phyloP scores from a whole-genome alignment of 2,888 invertebrate genomes.

The Nudaria mundana region DNA sequence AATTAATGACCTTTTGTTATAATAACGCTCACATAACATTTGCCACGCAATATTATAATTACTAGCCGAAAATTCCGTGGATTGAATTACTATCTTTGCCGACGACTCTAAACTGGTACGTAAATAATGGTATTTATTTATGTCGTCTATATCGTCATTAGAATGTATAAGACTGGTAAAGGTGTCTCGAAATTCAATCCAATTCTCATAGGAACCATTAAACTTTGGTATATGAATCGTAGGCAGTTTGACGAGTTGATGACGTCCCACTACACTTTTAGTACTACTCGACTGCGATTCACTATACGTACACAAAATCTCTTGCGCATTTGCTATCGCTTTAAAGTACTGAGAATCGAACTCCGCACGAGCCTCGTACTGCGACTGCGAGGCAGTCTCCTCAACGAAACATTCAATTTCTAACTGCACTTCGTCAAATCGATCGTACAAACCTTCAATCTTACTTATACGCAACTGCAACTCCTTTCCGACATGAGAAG shows the following conservation, averaged over 20 bases:
- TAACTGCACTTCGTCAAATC: constrained; percentile 25
- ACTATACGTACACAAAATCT: background rate
- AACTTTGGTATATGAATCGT: constrained; percentile 4
- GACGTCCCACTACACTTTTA: background rate
- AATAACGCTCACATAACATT: constrained; percentile 24
- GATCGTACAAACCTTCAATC: constrained; percentile 15
- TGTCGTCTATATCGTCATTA: constrained; percentile 25
- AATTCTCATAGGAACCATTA: background rate
- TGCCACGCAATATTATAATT: constrained; percentile 26
- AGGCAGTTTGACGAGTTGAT: background rate
- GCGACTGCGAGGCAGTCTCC: constrained; percentile 4
- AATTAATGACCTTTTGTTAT: constrained; percentile 25
- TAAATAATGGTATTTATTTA: constrained; percentile 33
- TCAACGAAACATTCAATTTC: constrained; percentile 18
- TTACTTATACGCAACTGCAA: constrained; percentile 20
- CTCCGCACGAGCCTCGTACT: background rate
- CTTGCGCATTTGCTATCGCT: background rate
- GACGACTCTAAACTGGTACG: constrained; percentile 5
- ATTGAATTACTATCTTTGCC: constrained; percentile 23
- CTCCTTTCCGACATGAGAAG: constrained; percentile 8
- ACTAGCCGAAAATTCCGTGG: constrained; percentile 17
- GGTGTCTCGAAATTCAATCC: background rate
- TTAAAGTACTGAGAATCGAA: constrained; percentile 5
- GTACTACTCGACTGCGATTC: background rate
- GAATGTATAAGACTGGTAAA: constrained; percentile 24